Conservation (phyloP, 2,797 vertebrate genomes). For the Macrochelys suwanniensis region DNA sequence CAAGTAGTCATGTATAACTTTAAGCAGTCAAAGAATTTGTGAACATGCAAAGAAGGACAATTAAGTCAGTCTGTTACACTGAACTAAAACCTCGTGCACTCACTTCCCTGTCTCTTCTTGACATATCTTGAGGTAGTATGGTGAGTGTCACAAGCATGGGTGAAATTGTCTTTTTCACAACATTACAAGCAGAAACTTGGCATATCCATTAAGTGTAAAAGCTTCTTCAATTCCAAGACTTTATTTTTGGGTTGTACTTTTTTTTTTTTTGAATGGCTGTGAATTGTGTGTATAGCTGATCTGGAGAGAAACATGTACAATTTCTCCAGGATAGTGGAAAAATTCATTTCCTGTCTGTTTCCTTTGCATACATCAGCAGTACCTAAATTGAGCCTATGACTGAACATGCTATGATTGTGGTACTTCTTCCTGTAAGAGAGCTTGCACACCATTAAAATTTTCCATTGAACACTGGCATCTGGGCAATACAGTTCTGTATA, state of each 20-base stretch:
- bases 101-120: neutral
- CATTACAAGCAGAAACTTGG: neutral
- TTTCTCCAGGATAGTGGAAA: neutral
- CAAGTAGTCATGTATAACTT: neutral
- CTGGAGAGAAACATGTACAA: neutral
- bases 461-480: neutral
- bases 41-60: neutral
- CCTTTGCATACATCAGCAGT: neutral
- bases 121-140: neutral
- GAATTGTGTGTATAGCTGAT: neutral
- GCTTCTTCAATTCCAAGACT: neutral
- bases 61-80: neutral
- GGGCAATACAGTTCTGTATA: neutral
- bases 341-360: neutral
- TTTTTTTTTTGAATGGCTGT: neutral
- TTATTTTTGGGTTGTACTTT: neutral
- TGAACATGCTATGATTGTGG: neutral
- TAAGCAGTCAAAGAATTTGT: neutral
- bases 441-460: neutral
- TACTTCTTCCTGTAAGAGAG: neutral
- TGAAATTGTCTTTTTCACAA: neutral
- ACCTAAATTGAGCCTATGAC: neutral
- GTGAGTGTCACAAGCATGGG: neutral
- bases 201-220: neutral
- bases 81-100: neutral